Evolutionary conservation across 2,888 invertebrate species (phyloP), one percentile per base, ranked within the genome.

Genomic region (Harpagoxenus sublaevis): DNA sequence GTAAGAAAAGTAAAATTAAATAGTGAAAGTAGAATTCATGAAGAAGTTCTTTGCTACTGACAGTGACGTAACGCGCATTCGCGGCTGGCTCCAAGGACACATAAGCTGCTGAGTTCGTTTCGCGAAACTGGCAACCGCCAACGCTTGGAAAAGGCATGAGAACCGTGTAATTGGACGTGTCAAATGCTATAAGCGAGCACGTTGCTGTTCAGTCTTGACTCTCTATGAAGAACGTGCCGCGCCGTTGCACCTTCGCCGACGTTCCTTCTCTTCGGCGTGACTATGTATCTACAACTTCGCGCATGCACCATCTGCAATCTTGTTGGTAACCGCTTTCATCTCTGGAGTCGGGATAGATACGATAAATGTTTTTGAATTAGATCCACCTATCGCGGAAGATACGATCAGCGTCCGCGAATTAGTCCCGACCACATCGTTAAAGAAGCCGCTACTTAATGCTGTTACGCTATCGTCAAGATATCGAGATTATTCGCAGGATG

Each of bases 91-190:
- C 83, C 63, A 68, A 86, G 89, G 89, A 85, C 86, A 84, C 65
- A 73, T 82, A 62, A 83, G 82, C 65, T 55, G 73, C 62, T 73
- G 55, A 55, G 79, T 83, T 84, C 84, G 79, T 86, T 86, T 84
- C 83, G 39, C 83, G 82, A 89, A 78, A 57, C 83, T 85, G 87
- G 86, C 87, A 87, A 74, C 84, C 88, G 86, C 84, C 87, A 84
- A 88, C 85, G 89, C 88, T 91, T 89, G 92, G 89, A 90, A 91
- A 91, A 89, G 89, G 87, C 90, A 89, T 90, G 89, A 92, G 88
- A 87, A 85, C 87, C 92, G 89, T 92, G 91, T 93, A 93, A 93
- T 93, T 93, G 91, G 89, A 92, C 90, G 90, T 90, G 93, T 92
- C 90, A 90, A 91, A 90, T 88, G 88, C 86, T 86, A 87, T 82